Base-by-base conservation (phyloP, 2,888 invertebrate species). In the Belgica antarctica region DNA sequence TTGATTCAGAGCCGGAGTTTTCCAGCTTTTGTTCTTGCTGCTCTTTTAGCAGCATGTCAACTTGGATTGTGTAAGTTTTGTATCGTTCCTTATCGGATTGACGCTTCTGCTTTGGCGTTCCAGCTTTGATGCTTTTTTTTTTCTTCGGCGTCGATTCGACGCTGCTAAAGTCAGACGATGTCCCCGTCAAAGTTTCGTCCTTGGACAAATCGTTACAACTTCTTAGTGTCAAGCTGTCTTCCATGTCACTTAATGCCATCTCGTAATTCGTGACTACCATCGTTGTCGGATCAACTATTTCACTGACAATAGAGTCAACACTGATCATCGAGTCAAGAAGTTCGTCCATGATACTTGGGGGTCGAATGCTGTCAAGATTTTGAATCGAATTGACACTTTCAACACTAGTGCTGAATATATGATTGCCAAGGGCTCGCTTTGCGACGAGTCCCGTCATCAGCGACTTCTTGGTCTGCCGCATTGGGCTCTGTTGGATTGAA, bases 251-350 rank as follows among this genome's bases (percentile, higher is more conserved):
- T 1, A 84, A 84, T 1, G 83, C 84, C 1, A 81, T 79, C 72
- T 79, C 80, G 71, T 80, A 80, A 71, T 84, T 78, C 1, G 84
- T 79, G 0, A 77, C 77, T 36, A 79, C 80, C 57, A 77, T 75
- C 25, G 77, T 77, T 8, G 76, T 78, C 28, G 81, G 74, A 71
- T 90, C 90, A 0, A 85, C 89, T 2, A 88, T 84, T 79, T 92
- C 92, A 0, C 89, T 92, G 25, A 88, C 88, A 71, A 92, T 88
- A 76, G 92, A 93, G 0, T 89, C 89, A 0, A 93, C 89, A 70
- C 92, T 93, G 12, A 89, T 81, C 87, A 92, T 90, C 73, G 92
- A 93, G 74, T 94, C 93, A 1, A 85, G 75, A 3, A 88, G 78
- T 74, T 87, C 83, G 71, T 90, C 90, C 87, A 92, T 88, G 72